These are phyloP conservation scores for Betta splendens DNA, from an alignment of 2,797 vertebrate genomes.

Conservation along the genomic window DNA sequence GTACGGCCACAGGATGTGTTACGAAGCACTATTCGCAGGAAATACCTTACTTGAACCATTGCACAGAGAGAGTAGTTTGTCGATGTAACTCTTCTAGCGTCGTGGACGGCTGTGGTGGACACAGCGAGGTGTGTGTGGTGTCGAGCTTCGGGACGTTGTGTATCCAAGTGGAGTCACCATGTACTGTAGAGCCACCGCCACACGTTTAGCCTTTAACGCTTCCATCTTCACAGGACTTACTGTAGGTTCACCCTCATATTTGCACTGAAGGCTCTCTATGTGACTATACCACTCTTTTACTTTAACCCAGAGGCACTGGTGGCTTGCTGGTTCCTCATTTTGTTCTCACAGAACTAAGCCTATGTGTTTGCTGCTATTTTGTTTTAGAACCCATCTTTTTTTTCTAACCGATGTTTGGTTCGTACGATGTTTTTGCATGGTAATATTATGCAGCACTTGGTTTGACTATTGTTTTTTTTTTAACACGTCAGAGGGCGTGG, in stretches of 20 bases:
- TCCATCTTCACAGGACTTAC: slow-evolving; percentile 61
- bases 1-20: slow-evolving; percentile 65
- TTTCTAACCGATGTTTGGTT: slow-evolving; percentile 60
- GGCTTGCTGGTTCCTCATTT: slow-evolving; percentile 81
- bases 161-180: slow-evolving; percentile 42
- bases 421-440: slow-evolving; percentile 54
- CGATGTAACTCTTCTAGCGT: slow-evolving; percentile 48
- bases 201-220: slow-evolving; percentile 60
- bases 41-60: slow-evolving; percentile 81
- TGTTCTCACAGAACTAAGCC: slow-evolving; percentile 77
- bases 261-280: slow-evolving; percentile 81
- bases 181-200: slow-evolving; percentile 54
- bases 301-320: slow-evolving; percentile 84
- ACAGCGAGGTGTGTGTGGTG: slow-evolving; percentile 68
- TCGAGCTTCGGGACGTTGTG: slow-evolving; percentile 66
- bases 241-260: slow-evolving; percentile 68
- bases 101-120: slow-evolving; percentile 61
- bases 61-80: slow-evolving; percentile 70
- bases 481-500: slow-evolving; percentile 38
- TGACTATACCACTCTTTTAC: slow-evolving; percentile 73
- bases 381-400: slow-evolving; percentile 57
- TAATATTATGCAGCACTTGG: slow-evolving; percentile 48
- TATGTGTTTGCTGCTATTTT: slow-evolving; percentile 84
- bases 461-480: slow-evolving; percentile 48
- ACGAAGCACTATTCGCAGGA: slow-evolving; percentile 69